phyloP scores from a whole-genome alignment of 2,888 invertebrate genomes.

The Altica lythri region DNA sequence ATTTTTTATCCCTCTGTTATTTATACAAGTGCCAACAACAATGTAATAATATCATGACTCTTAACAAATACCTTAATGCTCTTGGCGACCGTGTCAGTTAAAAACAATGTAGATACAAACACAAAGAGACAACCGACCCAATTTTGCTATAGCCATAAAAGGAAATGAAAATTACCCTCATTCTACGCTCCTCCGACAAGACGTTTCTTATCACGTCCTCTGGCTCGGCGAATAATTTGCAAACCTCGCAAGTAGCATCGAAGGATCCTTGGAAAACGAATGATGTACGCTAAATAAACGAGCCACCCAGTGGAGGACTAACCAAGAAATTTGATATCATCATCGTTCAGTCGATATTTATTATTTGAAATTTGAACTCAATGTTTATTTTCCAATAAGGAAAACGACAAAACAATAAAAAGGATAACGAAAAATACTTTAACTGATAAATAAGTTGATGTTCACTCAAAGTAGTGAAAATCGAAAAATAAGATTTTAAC shows the following conservation, averaged over 20 bases:
- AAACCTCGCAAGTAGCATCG: slow-evolving; percentile 12
- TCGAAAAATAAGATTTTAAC: too few species aligned
- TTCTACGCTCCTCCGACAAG: slow-evolving; percentile 11
- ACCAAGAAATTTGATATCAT: neutral
- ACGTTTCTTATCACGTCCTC: slow-evolving; percentile 22
- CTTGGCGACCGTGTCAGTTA: slow-evolving; percentile 12
- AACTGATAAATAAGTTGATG: too few species aligned
- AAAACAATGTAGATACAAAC: slow-evolving; percentile 21
- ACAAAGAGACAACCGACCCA: slow-evolving; percentile 17
- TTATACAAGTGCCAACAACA: neutral
- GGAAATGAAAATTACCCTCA: slow-evolving; percentile 18
- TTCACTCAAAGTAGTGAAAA: too few species aligned
- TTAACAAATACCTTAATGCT: slow-evolving; percentile 8
- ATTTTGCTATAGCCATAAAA: slow-evolving; percentile 13
- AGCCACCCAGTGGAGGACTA: neutral
- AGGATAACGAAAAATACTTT: too few species aligned
- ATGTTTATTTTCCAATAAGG: too few species aligned
- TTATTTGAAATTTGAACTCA: too few species aligned
- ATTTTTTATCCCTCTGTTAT: too few species aligned
- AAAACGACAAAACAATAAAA: too few species aligned
- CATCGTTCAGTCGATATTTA: too few species aligned
- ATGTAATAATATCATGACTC: slow-evolving; percentile 3
- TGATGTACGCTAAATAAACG: slow-evolving; percentile 5
- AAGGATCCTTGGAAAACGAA: slow-evolving; percentile 14
- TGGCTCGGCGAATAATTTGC: slow-evolving; percentile 20